A percentile compares a stretch with the other conserved stretches of the same genome.
Conservation (phyloP, 1,140 invertebrate species). For the Hermetia illucens region DNA sequence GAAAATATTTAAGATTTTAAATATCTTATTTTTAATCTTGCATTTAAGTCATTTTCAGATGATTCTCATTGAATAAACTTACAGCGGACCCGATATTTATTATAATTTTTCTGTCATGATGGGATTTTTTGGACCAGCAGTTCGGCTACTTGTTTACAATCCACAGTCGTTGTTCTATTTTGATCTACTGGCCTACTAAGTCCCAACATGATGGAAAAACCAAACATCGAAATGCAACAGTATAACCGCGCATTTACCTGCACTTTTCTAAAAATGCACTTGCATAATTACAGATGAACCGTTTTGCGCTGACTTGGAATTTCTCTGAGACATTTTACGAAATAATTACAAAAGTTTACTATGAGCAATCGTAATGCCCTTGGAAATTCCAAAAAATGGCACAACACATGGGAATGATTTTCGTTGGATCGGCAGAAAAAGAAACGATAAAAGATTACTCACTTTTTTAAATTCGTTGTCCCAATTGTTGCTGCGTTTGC, state of each 20-base stretch:
- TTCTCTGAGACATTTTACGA: slow-evolving; percentile 11
- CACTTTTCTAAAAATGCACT: too few relatives aligned
- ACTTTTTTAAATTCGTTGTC: slow-evolving; percentile 7
- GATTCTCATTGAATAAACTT: too few relatives aligned
- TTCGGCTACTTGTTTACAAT: slow-evolving; percentile 12
- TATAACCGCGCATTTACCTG: too few relatives aligned
- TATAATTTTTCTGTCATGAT: too few relatives aligned
- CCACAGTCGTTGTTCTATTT: slow-evolving; percentile 10
- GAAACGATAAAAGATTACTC: background rate
- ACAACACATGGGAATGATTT: slow-evolving; percentile 6
- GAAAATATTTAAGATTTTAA: too few relatives aligned
- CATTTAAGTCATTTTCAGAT: too few relatives aligned
- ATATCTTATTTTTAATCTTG: too few relatives aligned
- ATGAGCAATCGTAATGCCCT: slow-evolving; percentile 11
- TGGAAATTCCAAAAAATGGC: slow-evolving; percentile 14
- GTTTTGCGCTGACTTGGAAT: slow-evolving; percentile 9
- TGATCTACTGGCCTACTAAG: slow-evolving; percentile 30
- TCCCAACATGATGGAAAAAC: slow-evolving; percentile 29
- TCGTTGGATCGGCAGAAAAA: background rate
- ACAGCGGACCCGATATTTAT: too few relatives aligned
- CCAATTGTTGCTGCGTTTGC: slow-evolving; percentile 7
- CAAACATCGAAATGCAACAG: too few relatives aligned
- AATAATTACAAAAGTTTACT: background rate
- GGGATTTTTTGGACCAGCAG: slow-evolving; percentile 32
- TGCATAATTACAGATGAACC: too few relatives aligned